A percentile compares a stretch with the other conserved stretches of the same genome.
Evolutionary conservation across 2,888 invertebrate genomes (phyloP).

Genomic region (Zhengitettix transpicula): DNA sequence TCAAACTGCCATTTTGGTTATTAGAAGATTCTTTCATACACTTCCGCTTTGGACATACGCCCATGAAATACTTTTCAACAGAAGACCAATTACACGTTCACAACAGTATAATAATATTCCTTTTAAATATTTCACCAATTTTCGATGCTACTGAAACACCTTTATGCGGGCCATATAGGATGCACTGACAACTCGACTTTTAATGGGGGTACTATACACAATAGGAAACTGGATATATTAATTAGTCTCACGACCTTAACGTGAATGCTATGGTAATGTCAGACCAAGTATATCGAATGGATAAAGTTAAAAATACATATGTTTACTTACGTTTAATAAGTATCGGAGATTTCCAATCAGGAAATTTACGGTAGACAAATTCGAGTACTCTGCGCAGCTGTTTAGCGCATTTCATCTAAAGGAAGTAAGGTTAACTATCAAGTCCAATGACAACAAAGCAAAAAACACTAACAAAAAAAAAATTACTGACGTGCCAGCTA

Average conservation of each 20-base stretch:
- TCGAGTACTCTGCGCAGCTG: conserved; percentile 13
- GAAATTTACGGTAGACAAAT: conserved; percentile 19
- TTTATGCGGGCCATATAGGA: no score
- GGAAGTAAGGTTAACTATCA: background rate
- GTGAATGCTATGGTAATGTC: background rate
- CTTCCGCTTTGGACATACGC: conserved; percentile 15
- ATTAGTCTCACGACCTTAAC: background rate
- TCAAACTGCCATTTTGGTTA: conserved; percentile 16
- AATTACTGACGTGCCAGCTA: no score
- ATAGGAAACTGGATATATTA: no score
- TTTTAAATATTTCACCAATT: background rate
- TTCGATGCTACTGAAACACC: no score
- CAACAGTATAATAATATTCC: background rate
- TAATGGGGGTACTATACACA: background rate
- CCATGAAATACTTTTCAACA: conserved; percentile 5
- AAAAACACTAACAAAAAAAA: no score
- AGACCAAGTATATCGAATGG: no score
- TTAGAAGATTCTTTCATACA: conserved; percentile 10
- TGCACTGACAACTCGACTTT: background rate
- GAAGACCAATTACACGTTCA: background rate
- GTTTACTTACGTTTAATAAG: conserved; percentile 17
- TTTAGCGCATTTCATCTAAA: conserved; percentile 9
- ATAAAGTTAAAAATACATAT: background rate
- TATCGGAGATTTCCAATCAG: conserved; percentile 17
- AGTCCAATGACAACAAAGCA: no score